Evolutionary conservation across 2,888 invertebrate genomes (phyloP).

Genomic region (Malthinus seriepunctatus): DNA sequence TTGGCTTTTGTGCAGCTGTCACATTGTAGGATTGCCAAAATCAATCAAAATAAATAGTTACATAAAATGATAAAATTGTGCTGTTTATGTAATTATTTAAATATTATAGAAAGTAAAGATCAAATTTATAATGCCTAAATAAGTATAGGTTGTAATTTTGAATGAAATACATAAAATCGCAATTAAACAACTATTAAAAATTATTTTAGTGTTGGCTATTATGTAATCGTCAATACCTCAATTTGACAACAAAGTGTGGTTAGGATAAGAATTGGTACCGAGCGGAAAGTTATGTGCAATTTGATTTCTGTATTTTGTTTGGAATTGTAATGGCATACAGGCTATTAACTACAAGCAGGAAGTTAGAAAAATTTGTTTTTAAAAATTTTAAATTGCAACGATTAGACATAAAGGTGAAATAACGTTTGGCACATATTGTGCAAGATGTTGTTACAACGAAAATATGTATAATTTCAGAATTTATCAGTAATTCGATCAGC

Average conservation of each 20-base stretch:
- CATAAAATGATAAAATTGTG: too few relatives aligned
- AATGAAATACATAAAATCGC: too few relatives aligned
- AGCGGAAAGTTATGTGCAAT: slow-evolving; percentile 9
- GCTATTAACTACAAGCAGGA: slow-evolving; percentile 61
- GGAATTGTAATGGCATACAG: slow-evolving; percentile 63
- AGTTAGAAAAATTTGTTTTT: slow-evolving; percentile 58
- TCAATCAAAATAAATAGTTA: neutral
- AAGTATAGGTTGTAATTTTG: neutral
- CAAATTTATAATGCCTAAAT: neutral
- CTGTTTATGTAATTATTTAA: too few relatives aligned
- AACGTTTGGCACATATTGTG: slow-evolving; percentile 42
- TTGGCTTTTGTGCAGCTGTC: too few relatives aligned
- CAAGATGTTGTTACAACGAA: slow-evolving; percentile 31
- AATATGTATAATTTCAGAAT: slow-evolving; percentile 49
- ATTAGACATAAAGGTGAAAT: slow-evolving; percentile 33
- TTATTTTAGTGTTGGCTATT: neutral
- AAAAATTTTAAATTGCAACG: slow-evolving; percentile 48
- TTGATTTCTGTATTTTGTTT: slow-evolving; percentile 9
- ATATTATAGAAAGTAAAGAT: neutral
- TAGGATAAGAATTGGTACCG: slow-evolving; percentile 8
- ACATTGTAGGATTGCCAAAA: neutral
- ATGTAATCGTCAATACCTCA: neutral
- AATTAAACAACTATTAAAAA: neutral
- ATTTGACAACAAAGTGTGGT: slow-evolving; percentile 17
- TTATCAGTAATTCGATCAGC: slow-evolving; percentile 61